phyloP scores from a whole-genome alignment of 2,113 vertebrate species.

The Crypturellus undulatus region DNA sequence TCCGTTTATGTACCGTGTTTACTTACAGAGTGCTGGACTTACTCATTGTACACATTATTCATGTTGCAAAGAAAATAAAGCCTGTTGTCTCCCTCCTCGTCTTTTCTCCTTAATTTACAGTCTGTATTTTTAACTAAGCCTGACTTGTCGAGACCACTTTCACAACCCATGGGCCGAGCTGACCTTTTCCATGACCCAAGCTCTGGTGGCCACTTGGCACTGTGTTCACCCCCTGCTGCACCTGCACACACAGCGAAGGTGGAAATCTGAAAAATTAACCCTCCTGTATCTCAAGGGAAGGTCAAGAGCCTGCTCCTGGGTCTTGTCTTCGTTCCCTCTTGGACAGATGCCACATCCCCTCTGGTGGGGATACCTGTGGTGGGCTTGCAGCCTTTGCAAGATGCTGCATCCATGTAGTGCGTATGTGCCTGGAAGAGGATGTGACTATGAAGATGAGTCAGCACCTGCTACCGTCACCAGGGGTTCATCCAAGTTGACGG shows the following conservation, averaged over 20 bases:
- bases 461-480: background rate
- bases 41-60: background rate
- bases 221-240: background rate
- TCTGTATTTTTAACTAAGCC: background rate
- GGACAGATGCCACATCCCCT: background rate
- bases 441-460: background rate
- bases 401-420: background rate
- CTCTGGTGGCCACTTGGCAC: rapidly evolving
- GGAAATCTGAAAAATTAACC: background rate
- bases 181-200: background rate
- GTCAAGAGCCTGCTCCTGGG: background rate
- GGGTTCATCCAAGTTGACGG: background rate
- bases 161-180: background rate
- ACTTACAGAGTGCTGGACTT: background rate
- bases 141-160: background rate
- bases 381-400: background rate
- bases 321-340: background rate
- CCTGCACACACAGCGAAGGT: background rate
- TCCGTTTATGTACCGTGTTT: background rate
- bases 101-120: background rate
- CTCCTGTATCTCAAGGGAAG: background rate
- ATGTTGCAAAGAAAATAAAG: background rate
- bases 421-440: background rate
- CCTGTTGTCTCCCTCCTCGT: background rate
- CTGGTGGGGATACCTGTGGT: rapidly evolving